A percentile compares a stretch with the other conserved stretches of the same genome.
phyloP scores from a whole-genome alignment of 2,888 invertebrate species.

The Scrobipalpa atriplicella region DNA sequence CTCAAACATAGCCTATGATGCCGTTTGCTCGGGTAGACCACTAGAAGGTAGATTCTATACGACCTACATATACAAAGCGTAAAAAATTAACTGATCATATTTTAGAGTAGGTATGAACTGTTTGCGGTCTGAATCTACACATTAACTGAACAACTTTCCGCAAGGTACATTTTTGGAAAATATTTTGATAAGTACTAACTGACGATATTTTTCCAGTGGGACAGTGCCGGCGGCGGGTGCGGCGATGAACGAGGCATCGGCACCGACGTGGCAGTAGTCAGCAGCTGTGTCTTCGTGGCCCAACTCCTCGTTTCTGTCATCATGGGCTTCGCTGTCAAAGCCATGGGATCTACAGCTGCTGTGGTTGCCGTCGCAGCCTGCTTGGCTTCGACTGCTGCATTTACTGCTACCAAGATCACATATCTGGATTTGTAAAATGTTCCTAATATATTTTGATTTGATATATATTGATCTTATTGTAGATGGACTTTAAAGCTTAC shows the following conservation, averaged over 20 bases:
- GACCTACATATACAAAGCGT: too few species aligned
- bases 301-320: slow-evolving; percentile 95
- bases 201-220: slow-evolving; percentile 60
- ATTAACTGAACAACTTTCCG: too few species aligned
- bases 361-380: slow-evolving; percentile 93
- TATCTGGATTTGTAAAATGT: slow-evolving; percentile 92
- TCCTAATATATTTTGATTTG: too few species aligned
- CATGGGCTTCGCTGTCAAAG: slow-evolving; percentile 92
- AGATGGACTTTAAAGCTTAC: too few species aligned
- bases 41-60: too few species aligned
- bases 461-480: too few species aligned
- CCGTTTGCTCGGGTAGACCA: too few species aligned
- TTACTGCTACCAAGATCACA: slow-evolving; percentile 93
- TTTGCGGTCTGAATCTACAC: too few species aligned
- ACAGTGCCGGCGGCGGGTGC: slow-evolving; percentile 69
- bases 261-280: slow-evolving; percentile 96
- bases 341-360: slow-evolving; percentile 92
- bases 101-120: too few species aligned
- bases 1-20: too few species aligned
- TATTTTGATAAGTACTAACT: neutral
- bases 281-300: slow-evolving; percentile 97
- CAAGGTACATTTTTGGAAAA: too few species aligned
- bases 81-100: too few species aligned
- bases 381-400: slow-evolving; percentile 92
- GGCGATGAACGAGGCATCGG: slow-evolving; percentile 93